A percentile compares a stretch with the other conserved stretches of the same genome.
Evolutionary conservation across 2,113 vertebrate genomes (phyloP).

Genomic region (Conger conger): DNA sequence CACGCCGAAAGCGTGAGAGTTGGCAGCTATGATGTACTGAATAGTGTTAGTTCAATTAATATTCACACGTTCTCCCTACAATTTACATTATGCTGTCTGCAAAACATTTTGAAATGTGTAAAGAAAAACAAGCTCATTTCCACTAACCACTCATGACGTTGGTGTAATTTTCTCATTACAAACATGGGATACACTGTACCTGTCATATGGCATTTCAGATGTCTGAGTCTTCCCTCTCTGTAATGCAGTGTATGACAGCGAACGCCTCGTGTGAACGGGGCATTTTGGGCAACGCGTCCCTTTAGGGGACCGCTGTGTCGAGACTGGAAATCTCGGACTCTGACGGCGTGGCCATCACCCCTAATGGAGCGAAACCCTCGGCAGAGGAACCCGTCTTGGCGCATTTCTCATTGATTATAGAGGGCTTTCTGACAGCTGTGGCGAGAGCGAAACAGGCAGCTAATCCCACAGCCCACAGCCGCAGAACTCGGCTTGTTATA

Average conservation of each 20-base stretch:
- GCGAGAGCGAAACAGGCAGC: neutral
- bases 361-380: neutral
- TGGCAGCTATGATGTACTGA: too few relatives aligned
- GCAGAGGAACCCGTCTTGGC: neutral
- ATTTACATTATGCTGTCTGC: too few relatives aligned
- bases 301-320: neutral
- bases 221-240: too few relatives aligned
- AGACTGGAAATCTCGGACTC: neutral
- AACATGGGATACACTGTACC: too few relatives aligned
- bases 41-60: too few relatives aligned
- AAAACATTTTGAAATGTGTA: too few relatives aligned
- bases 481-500: neutral
- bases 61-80: too few relatives aligned
- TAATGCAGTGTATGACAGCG: neutral
- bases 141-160: too few relatives aligned
- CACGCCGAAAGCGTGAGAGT: too few relatives aligned
- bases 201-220: too few relatives aligned
- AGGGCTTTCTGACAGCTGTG: neutral
- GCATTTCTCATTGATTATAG: conserved; percentile 1
- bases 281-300: neutral
- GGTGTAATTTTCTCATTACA: too few relatives aligned
- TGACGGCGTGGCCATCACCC: neutral
- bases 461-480: neutral
- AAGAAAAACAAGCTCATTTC: too few relatives aligned
- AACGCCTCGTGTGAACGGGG: neutral